Percentiles rank a stretch among this genome's conserved stretches.
phyloP scores from a whole-genome alignment of 2,113 vertebrate species.

The Choloepus hoffmanni region DNA sequence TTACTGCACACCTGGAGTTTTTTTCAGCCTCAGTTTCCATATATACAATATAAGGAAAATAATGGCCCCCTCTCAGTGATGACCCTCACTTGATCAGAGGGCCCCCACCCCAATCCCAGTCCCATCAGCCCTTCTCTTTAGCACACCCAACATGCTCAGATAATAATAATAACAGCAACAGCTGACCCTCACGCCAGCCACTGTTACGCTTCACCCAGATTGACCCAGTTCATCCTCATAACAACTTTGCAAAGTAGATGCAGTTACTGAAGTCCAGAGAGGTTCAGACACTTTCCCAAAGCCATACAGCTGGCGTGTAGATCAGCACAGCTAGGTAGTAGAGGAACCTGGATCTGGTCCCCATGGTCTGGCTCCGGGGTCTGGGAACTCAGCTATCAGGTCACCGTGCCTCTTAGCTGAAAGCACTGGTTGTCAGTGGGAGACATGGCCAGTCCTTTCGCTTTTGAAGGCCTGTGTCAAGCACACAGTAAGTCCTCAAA shows the following conservation, averaged over 20 bases:
- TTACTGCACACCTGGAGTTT: background rate
- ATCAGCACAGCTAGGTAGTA: background rate
- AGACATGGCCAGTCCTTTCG: background rate
- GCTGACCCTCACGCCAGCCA: background rate
- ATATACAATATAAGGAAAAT: background rate
- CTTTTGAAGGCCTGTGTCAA: background rate
- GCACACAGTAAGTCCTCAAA: background rate
- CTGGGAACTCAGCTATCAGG: background rate
- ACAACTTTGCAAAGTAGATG: background rate
- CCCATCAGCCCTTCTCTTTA: background rate
- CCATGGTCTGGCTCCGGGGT: background rate
- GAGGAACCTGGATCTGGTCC: background rate
- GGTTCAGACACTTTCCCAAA: background rate
- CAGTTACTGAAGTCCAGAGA: background rate
- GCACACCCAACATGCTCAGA: background rate
- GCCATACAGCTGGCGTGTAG: background rate
- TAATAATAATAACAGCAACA: background rate
- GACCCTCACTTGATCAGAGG: background rate
- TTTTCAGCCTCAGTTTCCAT: background rate
- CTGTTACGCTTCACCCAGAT: background rate
- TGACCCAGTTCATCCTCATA: background rate
- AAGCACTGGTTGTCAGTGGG: background rate
- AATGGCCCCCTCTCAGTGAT: background rate
- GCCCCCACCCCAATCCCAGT: background rate
- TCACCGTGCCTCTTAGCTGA: background rate